Base-by-base conservation (phyloP, 2,888 invertebrate species). In the Ochlodes sylvanus region DNA sequence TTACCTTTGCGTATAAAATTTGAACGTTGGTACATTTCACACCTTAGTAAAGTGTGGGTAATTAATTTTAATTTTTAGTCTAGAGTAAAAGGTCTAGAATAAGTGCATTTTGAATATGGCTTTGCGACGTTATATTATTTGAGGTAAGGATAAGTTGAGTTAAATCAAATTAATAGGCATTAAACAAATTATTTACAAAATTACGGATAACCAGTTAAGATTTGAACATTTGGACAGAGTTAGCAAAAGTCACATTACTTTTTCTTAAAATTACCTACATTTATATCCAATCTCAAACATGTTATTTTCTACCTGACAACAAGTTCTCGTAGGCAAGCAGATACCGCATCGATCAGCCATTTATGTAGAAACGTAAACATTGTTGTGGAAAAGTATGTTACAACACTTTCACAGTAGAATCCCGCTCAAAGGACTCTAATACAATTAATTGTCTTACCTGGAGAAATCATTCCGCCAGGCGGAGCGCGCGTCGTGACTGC, bases 391-490 rank as follows among this genome's bases (percentile, higher is more conserved):
- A 42, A 14, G 14, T 42, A 42, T 42, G 14, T 47, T 7, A 1
- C 17, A 38, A 17, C 17, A 50, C 12, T 19, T 17, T 19, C 50
- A 50, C 50, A 19, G 17, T 50, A 19, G 50, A 50, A 50, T 19
- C 50, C 50, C 10, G 50, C 9, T 15, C 44, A 44, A 19, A 50
- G 19, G 50, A 19, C 17, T 50, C 50, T 50, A 12, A 4, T 19
- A 19, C 19, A 50, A 3, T n/a, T n/a, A 12, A 14, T 9, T 27
- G 52, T 76, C 92, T 92, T 82, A 93, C 92, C 92, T 92, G 76
- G 80, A 84, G 73, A 87, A 90, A 78, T 93, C 92, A 75, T 85
- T 87, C 78, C 87, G 88, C 92, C 92, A 92, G 72, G 92, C 91
- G 78, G 89, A 90, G 84, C 82, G 87, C 68, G 80, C 84, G 75